Base-by-base conservation (phyloP, 1,140 invertebrate genomes). In the Tetragonula clypearis region DNA sequence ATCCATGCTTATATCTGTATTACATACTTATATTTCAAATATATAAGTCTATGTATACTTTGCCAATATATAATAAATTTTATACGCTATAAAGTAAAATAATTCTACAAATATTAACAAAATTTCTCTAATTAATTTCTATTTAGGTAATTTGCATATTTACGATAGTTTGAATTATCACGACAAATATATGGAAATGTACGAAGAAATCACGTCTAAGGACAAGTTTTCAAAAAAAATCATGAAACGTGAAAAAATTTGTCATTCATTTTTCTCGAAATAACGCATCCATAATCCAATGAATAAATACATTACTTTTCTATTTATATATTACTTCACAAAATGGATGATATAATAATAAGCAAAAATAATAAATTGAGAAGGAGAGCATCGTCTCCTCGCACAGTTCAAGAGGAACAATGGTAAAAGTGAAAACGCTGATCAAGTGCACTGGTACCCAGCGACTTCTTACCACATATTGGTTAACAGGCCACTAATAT, bases 401-500 rank as follows among this genome's bases (percentile, higher is more conserved):
- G 23, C 41, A 23, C 17, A 77, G 69, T 55, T 60, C 74, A 12
- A 66, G 49, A 77, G 35, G n/a, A 26, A 79, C 41, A 79, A 76
- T 79, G 53, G 49, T 83, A 89, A 89, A 89, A 89, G 88, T 88
- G 88, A 86, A 86, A 89, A 89, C 73, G 58, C 69, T 55, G 17
- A 62, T 68, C 55, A 41, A 53, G 23, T 53, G n/a, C 8, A 86
- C 9, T 49, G 35, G 58, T 72, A 77, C 81, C 78, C 60, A 66
- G 2, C n/a, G 49, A 49, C 55, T 56, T 35, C 35, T 78, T n/a
- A 60, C 41, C 5, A 62, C 65, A 80, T 79, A 84, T 87, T 82
- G 87, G 88, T 89, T 87, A 89, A 84, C 80, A 58, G 73, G 81
- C 19, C 78, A 89, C 78, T 77, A 72, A 88, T 89, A 89, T 89